phyloP scores from a whole-genome alignment of 2,113 vertebrate genomes.

The Leptobrachium ailaonicum region DNA sequence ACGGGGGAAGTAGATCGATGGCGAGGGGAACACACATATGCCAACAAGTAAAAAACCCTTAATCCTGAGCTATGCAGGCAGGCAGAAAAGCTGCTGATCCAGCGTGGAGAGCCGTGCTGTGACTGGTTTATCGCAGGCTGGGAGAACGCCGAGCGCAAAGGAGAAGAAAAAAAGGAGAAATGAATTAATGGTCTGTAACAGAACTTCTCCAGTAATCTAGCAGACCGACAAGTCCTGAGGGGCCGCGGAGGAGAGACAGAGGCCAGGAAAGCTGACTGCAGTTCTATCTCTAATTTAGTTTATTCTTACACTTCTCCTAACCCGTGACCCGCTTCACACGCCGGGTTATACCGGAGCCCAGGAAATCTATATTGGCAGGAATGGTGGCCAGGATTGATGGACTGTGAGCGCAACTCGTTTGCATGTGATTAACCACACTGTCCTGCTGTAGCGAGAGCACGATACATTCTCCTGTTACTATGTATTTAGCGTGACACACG shows the following conservation, averaged over 20 bases:
- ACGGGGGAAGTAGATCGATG: conserved; percentile 5
- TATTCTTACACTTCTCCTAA: background rate
- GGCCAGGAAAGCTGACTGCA: background rate
- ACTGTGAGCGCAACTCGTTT: background rate
- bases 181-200: conserved; percentile 16
- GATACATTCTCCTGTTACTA: too few species aligned
- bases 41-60: conserved; percentile 11
- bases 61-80: conserved; percentile 11
- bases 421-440: background rate
- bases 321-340: background rate
- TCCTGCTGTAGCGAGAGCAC: background rate
- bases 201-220: conserved; percentile 19
- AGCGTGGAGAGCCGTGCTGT: conserved; percentile 8
- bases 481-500: too few species aligned
- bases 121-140: conserved; percentile 31
- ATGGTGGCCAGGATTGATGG: background rate
- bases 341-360: background rate
- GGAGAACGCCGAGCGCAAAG: conserved; percentile 1
- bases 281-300: background rate
- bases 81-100: conserved; percentile 41
- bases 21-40: background rate
- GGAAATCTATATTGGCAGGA: background rate
- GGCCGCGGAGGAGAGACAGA: background rate
- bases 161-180: background rate
- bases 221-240: background rate